Conservation (phyloP, 2,888 invertebrate genomes). For the Ennomos quercinarius region DNA sequence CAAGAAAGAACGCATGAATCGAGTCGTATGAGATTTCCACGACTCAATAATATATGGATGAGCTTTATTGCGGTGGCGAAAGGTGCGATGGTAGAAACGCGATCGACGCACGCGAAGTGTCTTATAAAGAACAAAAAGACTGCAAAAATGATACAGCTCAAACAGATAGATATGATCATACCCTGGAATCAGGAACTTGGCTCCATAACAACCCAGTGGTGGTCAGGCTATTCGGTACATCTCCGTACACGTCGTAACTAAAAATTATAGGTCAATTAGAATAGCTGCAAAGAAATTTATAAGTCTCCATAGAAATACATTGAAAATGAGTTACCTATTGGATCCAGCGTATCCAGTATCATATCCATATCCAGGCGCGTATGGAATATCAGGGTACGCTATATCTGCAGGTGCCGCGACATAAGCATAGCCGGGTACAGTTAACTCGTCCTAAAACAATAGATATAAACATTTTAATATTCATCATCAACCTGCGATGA, state of each 20-base stretch:
- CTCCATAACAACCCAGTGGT: constrained; percentile 71
- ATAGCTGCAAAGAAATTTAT: background rate
- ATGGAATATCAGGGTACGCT: constrained; percentile 72
- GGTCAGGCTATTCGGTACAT: constrained; percentile 49
- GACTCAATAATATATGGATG: too few species aligned
- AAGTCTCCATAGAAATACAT: background rate
- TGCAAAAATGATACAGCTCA: background rate
- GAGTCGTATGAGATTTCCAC: too few species aligned
- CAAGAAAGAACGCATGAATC: too few species aligned
- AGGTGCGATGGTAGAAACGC: too few species aligned
- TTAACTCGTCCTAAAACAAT: constrained; percentile 62
- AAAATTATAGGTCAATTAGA: constrained; percentile 36
- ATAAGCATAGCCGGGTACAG: constrained; percentile 61
- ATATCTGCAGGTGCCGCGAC: constrained; percentile 62
- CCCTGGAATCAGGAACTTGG: constrained; percentile 76
- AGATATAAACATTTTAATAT: too few species aligned
- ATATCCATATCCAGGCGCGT: constrained; percentile 75
- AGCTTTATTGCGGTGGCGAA: too few species aligned
- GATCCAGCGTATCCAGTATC: constrained; percentile 58
- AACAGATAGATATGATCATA: constrained; percentile 40
- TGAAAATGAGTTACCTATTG: constrained; percentile 53
- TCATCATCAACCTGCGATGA: too few species aligned
- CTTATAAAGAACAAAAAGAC: constrained; percentile 1
- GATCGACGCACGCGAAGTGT: background rate
- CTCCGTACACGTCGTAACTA: constrained; percentile 72